Conservation (phyloP, 2,888 invertebrate genomes). For the Zaprionus lineosus region DNA sequence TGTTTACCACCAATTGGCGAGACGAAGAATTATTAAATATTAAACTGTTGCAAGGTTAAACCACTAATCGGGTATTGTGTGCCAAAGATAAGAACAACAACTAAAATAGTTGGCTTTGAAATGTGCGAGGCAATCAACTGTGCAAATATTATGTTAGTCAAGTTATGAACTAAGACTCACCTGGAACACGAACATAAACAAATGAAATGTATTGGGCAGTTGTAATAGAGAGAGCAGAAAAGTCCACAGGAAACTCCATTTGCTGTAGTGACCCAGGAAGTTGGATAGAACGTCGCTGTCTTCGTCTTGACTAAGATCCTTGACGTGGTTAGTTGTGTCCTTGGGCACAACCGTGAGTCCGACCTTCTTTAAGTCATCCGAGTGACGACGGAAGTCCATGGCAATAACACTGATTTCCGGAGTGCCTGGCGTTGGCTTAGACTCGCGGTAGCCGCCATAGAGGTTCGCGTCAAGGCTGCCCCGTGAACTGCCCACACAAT, state of each 20-base stretch:
- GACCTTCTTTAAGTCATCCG: constrained; percentile 79
- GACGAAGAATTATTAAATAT: no score
- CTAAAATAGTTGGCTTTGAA: constrained; percentile 29
- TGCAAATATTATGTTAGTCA: constrained; percentile 62
- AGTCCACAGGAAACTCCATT: constrained; percentile 86
- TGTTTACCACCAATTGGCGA: no score
- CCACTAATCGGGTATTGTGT: no score
- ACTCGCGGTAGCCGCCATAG: constrained; percentile 74
- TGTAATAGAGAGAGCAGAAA: constrained; percentile 85
- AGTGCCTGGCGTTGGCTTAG: constrained; percentile 70
- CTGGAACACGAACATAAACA: constrained; percentile 86
- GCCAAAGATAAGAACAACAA: constrained; percentile 3
- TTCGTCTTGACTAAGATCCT: constrained; percentile 73
- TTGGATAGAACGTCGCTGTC: constrained; percentile 84
- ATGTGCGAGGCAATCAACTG: constrained; percentile 58
- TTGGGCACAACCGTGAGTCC: constrained; percentile 13
- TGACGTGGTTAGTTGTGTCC: not conserved
- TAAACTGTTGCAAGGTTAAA: constrained; percentile 21
- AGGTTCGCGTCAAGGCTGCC: constrained; percentile 76
- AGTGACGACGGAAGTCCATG: constrained; percentile 80
- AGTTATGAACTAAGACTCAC: constrained; percentile 70
- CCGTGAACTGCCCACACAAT: constrained; percentile 64
- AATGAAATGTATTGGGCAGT: constrained; percentile 86
- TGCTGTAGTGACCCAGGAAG: constrained; percentile 85
- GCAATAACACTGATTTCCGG: constrained; percentile 81